These are phyloP conservation scores for Strix occidentalis DNA, from an alignment of 2,797 vertebrate genomes.

Conservation along the genomic window DNA sequence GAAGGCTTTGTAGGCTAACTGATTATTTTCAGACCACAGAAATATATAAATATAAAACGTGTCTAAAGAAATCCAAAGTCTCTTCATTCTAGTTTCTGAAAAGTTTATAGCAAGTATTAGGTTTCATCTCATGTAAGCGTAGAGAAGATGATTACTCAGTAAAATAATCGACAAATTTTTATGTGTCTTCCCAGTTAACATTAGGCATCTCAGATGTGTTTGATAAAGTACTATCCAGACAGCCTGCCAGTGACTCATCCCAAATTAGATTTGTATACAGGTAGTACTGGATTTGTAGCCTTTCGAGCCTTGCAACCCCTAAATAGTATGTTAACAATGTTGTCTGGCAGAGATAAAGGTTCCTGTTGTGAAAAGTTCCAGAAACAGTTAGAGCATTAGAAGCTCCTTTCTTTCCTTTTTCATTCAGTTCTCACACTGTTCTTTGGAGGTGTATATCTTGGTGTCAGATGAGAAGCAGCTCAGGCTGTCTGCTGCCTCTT, in stretches of 20 bases:
- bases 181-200: background rate
- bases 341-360: background rate
- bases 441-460: background rate
- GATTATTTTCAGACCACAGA: background rate
- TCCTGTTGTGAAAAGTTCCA: background rate
- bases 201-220: background rate
- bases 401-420: background rate
- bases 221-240: background rate
- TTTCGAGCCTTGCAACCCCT: background rate
- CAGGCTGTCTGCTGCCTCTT: background rate
- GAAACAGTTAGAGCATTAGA: background rate
- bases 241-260: background rate
- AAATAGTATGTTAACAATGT: background rate
- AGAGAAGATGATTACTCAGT: background rate
- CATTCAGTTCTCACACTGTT: background rate
- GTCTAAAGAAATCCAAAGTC: background rate
- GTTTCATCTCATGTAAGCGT: background rate
- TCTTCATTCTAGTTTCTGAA: background rate
- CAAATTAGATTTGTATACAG: background rate
- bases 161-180: background rate
- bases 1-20: background rate
- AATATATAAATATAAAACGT: background rate
- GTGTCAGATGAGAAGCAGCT: background rate
- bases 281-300: background rate
- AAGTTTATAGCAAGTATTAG: background rate